Base-by-base conservation (phyloP, 2,888 invertebrate species). In the Apocheima hispidaria region DNA sequence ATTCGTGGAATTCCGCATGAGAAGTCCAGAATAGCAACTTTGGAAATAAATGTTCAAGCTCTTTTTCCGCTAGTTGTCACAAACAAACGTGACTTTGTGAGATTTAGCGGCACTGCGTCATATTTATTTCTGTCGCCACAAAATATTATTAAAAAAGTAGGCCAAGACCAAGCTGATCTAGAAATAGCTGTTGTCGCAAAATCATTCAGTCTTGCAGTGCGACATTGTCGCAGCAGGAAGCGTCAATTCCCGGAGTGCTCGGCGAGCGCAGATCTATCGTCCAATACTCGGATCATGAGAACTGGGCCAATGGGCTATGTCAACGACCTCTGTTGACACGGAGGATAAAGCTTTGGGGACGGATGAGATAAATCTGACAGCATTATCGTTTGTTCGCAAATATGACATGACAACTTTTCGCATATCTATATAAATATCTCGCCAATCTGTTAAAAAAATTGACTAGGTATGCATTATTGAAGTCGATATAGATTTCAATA, bases 261-360 rank as follows among this genome's bases (percentile, higher is more conserved):
- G 65, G 79, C 79, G 75, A 71, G 74, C 83, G 82, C 79, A 71
- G 81, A 82, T 83, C 83, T 79, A 82, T 79, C 81, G 83, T 81
- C 83, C 80, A 82, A 81, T 83, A 82, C 84, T 72, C 74, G 74
- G 81, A 83, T 80, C 83, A 84, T 91, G 92, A 79, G 91, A 91
- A 91, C 84, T 88, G 68, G 89, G 89, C 77, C 84, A 90, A 67
- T 84, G 73, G 78, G 82, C 70, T 80, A 80, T 74, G 85, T 82
- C 83, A 83, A 77, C 69, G 81, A 85, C 81, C 86, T 77, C 72
- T 28, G 41, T 51, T 57, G 55, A 60, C 63, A 73, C 48, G 59
- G 67, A 41, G 65, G 52, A 62, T 57, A 57, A 49, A 70, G 63
- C 68, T 53, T 57, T 36, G 54, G 49, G 63, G 48, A 54, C 51